Evolutionary conservation across 2,888 invertebrate species (phyloP).

Genomic region (Lepidocyrtoides sp.): DNA sequence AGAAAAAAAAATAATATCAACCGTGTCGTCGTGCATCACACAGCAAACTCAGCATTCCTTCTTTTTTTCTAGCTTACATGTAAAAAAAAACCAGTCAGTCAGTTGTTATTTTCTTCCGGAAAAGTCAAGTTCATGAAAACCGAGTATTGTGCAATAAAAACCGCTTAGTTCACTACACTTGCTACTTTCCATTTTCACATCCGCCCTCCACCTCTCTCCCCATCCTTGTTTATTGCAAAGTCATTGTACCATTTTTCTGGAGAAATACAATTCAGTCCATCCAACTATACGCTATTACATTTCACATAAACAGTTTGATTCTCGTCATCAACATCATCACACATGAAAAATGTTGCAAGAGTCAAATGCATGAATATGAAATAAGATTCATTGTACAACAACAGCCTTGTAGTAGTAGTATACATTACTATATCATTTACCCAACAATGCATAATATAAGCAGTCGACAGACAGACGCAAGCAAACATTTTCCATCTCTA

Average conservation of each 20-base stretch:
- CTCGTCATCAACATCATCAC: too few species aligned
- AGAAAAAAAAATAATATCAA: conserved; percentile 21
- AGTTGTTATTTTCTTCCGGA: conserved; percentile 65
- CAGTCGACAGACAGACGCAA: not conserved
- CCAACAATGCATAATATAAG: not conserved
- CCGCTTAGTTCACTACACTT: conserved; percentile 14
- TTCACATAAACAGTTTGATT: too few species aligned
- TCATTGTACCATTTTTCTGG: conserved; percentile 21
- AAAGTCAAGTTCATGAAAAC: conserved; percentile 63
- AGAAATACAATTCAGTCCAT: not conserved
- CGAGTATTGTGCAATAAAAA: conserved; percentile 13
- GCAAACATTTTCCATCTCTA: not conserved
- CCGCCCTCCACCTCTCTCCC: conserved; percentile 52
- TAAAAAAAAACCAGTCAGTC: conserved; percentile 30
- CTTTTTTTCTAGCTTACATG: not conserved
- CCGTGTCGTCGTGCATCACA: not conserved
- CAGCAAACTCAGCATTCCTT: conserved; percentile 49
- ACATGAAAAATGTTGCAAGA: conserved; percentile 24
- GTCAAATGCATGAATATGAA: conserved; percentile 74
- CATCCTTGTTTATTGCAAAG: conserved; percentile 12
- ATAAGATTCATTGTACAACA: conserved; percentile 37
- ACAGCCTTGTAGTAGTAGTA: conserved; percentile 31
- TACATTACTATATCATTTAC: conserved; percentile 3
- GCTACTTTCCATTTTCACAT: conserved; percentile 59
- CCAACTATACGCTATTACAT: conserved; percentile 3